Percentiles rank a stretch among this genome's conserved stretches.
Evolutionary conservation across 1,140 invertebrate species (phyloP).

Genomic region (Drosophila nigrodunni): DNA sequence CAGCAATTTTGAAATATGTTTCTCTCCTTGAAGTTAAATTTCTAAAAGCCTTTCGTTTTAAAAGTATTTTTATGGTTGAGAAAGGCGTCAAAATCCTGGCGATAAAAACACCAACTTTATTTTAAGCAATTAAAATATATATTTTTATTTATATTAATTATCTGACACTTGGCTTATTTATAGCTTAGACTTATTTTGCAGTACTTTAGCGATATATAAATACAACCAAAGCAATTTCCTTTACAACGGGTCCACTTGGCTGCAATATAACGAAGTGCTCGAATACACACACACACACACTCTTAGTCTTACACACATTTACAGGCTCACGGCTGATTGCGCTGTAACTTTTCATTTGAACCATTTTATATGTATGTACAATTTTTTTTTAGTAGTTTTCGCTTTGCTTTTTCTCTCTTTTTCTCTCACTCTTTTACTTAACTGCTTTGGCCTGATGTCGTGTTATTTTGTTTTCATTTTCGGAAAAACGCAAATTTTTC

Average conservation of each 20-base stretch:
- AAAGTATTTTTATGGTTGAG: too few relatives aligned
- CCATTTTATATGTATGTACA: constrained; percentile 41
- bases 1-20: constrained; percentile 30
- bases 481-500: constrained; percentile 67
- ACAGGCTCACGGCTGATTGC: constrained; percentile 55
- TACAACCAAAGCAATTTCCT: constrained; percentile 59
- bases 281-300: constrained; percentile 22
- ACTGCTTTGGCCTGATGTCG: constrained; percentile 52
- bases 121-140: not conserved
- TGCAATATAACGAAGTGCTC: constrained; percentile 51
- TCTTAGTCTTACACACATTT: constrained; percentile 17
- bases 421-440: constrained; percentile 14
- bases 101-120: not conserved
- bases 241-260: constrained; percentile 40
- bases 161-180: constrained; percentile 29
- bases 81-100: not conserved
- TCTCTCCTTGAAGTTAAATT: too few relatives aligned
- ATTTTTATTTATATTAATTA: constrained; percentile 42
- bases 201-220: constrained; percentile 55
- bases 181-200: not conserved
- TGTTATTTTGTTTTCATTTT: constrained; percentile 26
- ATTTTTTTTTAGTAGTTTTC: constrained; percentile 40
- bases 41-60: too few relatives aligned
- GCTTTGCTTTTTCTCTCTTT: constrained; percentile 36
- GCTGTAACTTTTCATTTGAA: constrained; percentile 73